Evolutionary conservation across 2,888 invertebrate genomes (phyloP), one percentile per base, ranked within the genome.

Genomic region (Mythimna vitellina): DNA sequence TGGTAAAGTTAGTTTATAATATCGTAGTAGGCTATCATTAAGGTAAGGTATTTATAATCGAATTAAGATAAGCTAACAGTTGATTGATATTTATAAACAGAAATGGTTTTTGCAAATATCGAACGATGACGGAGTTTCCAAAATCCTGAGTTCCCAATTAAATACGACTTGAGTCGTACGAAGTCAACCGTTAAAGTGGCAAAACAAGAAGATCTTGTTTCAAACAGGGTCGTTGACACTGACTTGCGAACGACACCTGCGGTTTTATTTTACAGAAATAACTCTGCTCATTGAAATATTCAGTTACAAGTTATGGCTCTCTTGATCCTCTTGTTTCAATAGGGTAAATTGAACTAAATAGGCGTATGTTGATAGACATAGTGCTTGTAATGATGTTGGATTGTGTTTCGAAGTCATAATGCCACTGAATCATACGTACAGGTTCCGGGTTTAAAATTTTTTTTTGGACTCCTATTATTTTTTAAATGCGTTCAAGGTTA

Each of bases 201-300:
- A 42, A 69, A 82, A 83, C 85, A 65, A 77, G 86, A 75, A 81
- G 54, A 77, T 75, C 86, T 75, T 69, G 85, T 82, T 83, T 77
- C 57, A 57, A 82, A 67, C 63, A 64, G 72, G 86, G 83, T 83
- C 80, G 79, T 71, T 80, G 79, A 84, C 82, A 79, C 71, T 54
- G 68, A 20, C 60, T 63, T 68, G 62, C 71, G 65, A 67, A 49
- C 76, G 62, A 65, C 58, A 56, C 65, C 51, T 57, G 76, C 60
- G 57, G 73, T 75, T 76, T 73, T 73, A 69, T 70, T 71, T 65
- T 58, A 58, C 25, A 54, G 10, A 63, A 58, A 58, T 51, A 67
- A 65, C 56, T 56, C 49, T 63, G 53, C 54, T 62, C 53, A 4
- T 65, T 64, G 53, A 54, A 38, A 57, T 72, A 60, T 75, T 51